Evolutionary conservation across 2,113 vertebrate species (phyloP), one percentile per base, ranked within the genome.

Genomic region (Chroicocephalus ridibundus): DNA sequence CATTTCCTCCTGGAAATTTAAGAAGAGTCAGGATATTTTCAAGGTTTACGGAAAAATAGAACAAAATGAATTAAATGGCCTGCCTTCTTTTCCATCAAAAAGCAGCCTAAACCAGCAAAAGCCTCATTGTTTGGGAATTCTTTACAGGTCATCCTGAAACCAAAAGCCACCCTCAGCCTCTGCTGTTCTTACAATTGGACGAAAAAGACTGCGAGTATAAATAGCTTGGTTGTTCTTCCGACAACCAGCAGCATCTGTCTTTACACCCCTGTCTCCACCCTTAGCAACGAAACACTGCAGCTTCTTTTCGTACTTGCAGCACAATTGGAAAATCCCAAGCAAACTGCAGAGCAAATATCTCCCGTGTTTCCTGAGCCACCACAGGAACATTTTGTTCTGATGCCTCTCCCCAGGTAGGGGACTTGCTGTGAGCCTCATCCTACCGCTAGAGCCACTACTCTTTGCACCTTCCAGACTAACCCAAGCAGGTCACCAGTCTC

Each of bases 191-290:
- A 60, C 46, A 58, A 61, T 3, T 5, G n/a, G 76, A 66, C 0
- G 1, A 27, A 69, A 34, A 54, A 8, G 34, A 52, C 7, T 2
- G n/a, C 2, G 51, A 77, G 64, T 49, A 89, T 61, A 66, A 92
- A 96, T 8, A 87, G 69, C 87, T 49, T 3, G 81, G 47, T 9
- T 55, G 79, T 40, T 88, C 86, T 88, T 80, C 94, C 34, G 8
- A 78, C 78, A 90, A 46, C 69, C 90, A 52, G 85, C 68, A 96
- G 91, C 76, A 86, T 66, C 93, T 74, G 55, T 46, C 91, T 91
- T 71, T 38, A 31, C 2, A 74, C 75, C 84, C 86, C 86, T 18
- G 38, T 64, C 80, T 70, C 86, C 74, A 93, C 69, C 93, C 88
- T 91, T 79, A 94, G 95, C 91, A 97, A 96, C 42, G 10, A 74